phyloP scores from a whole-genome alignment of 2,797 vertebrate genomes.

The Pangasius macronema region DNA sequence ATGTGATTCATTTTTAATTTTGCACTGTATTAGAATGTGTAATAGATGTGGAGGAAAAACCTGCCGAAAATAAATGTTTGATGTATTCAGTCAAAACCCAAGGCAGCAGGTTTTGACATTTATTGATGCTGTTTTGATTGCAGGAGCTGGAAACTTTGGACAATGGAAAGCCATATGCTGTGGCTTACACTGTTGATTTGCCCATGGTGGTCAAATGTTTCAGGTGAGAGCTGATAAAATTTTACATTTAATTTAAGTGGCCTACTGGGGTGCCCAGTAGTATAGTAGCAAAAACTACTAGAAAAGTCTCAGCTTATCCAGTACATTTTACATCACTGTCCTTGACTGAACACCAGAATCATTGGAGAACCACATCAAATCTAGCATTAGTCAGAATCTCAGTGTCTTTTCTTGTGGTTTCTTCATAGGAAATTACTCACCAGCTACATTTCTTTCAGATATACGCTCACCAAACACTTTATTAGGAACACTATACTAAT shows the following conservation, averaged over 20 bases:
- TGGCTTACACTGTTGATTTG: conserved; percentile 86
- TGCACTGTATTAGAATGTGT: too few relatives aligned
- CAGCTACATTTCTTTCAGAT: not conserved
- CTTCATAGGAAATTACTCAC: not conserved
- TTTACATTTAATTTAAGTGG: not conserved
- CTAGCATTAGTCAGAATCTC: not conserved
- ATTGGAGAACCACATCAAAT: not conserved
- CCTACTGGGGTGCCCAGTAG: not conserved
- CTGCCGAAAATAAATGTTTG: not conserved
- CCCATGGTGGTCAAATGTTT: conserved; percentile 87
- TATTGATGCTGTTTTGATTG: not conserved
- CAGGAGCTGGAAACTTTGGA: conserved; percentile 94
- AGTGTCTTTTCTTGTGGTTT: not conserved
- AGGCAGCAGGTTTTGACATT: not conserved
- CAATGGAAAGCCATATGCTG: conserved; percentile 90
- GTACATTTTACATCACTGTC: not conserved
- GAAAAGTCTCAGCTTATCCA: not conserved
- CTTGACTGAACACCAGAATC: not conserved
- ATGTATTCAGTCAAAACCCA: not conserved
- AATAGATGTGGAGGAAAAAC: not conserved
- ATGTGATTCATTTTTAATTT: not conserved
- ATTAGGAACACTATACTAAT: not conserved
- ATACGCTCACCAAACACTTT: not conserved
- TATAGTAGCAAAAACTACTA: not conserved
- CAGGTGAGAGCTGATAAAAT: conserved; percentile 72